A percentile compares a stretch with the other conserved stretches of the same genome.
Evolutionary conservation across 2,888 invertebrate species (phyloP).

Genomic region (Ectropis crepuscularia): DNA sequence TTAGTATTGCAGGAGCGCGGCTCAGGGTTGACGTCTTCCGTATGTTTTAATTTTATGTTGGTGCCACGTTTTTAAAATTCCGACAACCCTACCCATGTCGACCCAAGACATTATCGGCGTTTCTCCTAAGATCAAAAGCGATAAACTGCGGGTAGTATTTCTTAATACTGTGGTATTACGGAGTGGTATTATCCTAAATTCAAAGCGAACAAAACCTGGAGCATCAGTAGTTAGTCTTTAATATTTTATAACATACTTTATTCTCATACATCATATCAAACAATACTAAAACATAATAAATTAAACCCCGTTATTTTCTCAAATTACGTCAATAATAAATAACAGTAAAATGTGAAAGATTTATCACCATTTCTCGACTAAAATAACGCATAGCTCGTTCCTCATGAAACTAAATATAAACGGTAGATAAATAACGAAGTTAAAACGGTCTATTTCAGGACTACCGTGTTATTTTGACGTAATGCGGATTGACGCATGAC

Average conservation of each 20-base stretch:
- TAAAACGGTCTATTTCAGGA: conserved; percentile 49
- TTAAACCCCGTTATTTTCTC: neutral
- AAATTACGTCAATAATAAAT: conserved; percentile 10
- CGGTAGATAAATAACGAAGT: conserved; percentile 47
- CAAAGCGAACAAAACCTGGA: no score
- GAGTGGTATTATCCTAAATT: no score
- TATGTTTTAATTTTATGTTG: no score
- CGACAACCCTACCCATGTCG: no score
- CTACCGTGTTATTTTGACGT: conserved; percentile 52
- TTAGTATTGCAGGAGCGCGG: no score
- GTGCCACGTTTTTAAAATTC: no score
- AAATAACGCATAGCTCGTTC: conserved; percentile 20
- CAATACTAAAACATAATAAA: neutral
- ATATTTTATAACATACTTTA: neutral
- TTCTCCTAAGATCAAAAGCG: no score
- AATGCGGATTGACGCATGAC: conserved; percentile 48
- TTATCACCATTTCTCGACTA: conserved; percentile 27
- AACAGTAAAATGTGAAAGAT: conserved; percentile 9
- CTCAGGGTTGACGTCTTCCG: no score
- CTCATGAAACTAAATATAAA: conserved; percentile 33
- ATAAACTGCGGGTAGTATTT: no score
- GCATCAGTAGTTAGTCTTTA: no score
- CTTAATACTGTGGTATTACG: no score
- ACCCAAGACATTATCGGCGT: no score
- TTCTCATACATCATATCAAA: neutral